Evolutionary conservation across 2,113 vertebrate genomes (phyloP).

Genomic region (Serilophus lunatus): DNA sequence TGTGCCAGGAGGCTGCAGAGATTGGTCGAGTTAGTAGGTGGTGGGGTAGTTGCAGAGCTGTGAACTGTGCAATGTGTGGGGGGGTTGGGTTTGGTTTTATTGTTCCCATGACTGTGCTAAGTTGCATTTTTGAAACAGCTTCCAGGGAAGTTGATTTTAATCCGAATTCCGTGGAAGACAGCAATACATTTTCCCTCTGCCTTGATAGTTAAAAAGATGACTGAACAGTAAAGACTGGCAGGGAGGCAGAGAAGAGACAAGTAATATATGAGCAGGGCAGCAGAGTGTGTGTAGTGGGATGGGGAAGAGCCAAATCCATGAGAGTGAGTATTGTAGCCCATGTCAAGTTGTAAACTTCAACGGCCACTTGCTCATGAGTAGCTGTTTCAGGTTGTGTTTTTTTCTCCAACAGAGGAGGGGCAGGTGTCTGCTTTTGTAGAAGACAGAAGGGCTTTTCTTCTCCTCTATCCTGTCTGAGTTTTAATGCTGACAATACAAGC

Average conservation of each 20-base stretch:
- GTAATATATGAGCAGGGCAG: accelerated
- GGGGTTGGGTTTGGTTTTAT: not conserved
- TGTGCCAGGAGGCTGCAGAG: not conserved
- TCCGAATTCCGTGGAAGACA: not conserved
- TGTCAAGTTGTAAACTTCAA: not conserved
- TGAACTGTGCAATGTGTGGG: not conserved
- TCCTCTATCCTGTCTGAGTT: not conserved
- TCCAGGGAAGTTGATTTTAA: slow-evolving; percentile 16
- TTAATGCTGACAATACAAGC: not conserved
- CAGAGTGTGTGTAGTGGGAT: accelerated
- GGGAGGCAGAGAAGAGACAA: not conserved
- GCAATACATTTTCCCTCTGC: accelerated
- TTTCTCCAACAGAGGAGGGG: not conserved
- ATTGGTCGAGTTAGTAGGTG: not conserved
- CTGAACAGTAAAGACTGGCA: not conserved
- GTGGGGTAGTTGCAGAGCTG: not conserved
- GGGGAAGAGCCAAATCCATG: not conserved
- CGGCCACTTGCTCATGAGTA: not conserved
- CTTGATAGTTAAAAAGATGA: not conserved
- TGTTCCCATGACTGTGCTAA: not conserved
- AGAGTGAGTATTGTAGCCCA: not conserved
- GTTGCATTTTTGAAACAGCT: slow-evolving; percentile 20
- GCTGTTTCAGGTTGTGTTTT: not conserved
- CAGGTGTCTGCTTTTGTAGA: not conserved
- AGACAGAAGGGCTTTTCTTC: not conserved